Conservation (phyloP, 30 jellyfish, hydroid and myxozoan genomes). For the Haliclystus octoradiatus region DNA sequence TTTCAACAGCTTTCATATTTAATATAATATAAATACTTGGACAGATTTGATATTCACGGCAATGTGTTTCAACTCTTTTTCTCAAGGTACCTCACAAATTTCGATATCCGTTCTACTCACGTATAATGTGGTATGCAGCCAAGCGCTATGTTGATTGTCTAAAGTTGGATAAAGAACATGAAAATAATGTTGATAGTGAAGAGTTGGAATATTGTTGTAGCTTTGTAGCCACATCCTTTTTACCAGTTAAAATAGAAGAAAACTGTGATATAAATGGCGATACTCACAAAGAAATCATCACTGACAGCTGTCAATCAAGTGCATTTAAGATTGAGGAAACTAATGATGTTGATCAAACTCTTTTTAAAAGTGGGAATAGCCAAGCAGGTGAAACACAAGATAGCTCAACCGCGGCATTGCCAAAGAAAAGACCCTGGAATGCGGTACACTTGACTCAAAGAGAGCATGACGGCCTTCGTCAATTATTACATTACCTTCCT, state of each 20-base stretch:
- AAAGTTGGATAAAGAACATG: slow-evolving; percentile 57
- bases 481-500: background rate
- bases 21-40: no score
- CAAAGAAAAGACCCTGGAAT: background rate
- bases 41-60: no score
- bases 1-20: no score
- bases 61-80: slow-evolving; percentile 1
- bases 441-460: background rate
- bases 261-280: no score
- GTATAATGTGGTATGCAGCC: slow-evolving; percentile 84
- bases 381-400: background rate
- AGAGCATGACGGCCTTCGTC: background rate
- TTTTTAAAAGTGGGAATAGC: background rate
- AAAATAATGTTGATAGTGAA: slow-evolving; percentile 17
- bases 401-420: background rate
- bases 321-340: background rate
- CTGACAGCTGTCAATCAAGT: background rate
- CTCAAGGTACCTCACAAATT: slow-evolving; percentile 78
- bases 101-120: slow-evolving; percentile 85
- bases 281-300: background rate
- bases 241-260: background rate
- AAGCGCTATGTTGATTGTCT: slow-evolving; percentile 67
- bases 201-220: slow-evolving; percentile 5
- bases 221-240: background rate
- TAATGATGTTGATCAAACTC: background rate